Evolutionary conservation across 2,797 vertebrate genomes (phyloP), one percentile per base, ranked within the genome.

Genomic region (Lateolabrax maculatus): DNA sequence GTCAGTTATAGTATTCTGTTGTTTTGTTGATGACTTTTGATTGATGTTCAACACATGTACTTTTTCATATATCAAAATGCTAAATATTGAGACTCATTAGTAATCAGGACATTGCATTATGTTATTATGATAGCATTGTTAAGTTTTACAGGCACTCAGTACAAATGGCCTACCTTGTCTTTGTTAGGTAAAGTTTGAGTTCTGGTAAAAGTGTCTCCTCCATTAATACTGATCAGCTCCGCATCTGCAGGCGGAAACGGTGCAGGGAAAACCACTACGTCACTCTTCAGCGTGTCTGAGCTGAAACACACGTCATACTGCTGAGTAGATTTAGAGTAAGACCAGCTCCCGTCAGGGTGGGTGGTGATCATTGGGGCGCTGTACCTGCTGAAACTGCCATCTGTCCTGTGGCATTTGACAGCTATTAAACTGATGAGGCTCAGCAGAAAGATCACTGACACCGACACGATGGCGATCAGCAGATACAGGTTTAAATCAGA

Each of bases 401-500:
- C 80, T 39, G 67, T 89, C 66, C 61, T 86, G 76, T 79, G 79
- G 48, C 87, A 89, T 67, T 80, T 89, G 53, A 90, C 60, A 52
- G 68, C 78, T 41, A 89, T 77, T 65, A 89, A 41, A 53, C 56
- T 76, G 51, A 87, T 34, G 60, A 81, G 75, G 9, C 80, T 85
- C 19, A 89, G 55, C 36, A 90, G 63, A 79, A 90, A 90, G 55
- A 89, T 77, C 2, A 77, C 74, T 25, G 87, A 88, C 31, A 89
- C 84, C 15, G 81, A 77, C 7, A 77, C 77, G 46, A 90, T 87
- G 53, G 72, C 70, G 67, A 91, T 84, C n/a, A 91, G 79, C 70
- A 91, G 70, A 49, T 87, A 87, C 18, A 86, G 29, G 78, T 90
- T 86, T 27, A 90, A 63, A 75, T 71, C 74, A 19, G 87, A 88